phyloP scores from a whole-genome alignment of 1,140 invertebrate species.

The Sinonovacula constricta region DNA sequence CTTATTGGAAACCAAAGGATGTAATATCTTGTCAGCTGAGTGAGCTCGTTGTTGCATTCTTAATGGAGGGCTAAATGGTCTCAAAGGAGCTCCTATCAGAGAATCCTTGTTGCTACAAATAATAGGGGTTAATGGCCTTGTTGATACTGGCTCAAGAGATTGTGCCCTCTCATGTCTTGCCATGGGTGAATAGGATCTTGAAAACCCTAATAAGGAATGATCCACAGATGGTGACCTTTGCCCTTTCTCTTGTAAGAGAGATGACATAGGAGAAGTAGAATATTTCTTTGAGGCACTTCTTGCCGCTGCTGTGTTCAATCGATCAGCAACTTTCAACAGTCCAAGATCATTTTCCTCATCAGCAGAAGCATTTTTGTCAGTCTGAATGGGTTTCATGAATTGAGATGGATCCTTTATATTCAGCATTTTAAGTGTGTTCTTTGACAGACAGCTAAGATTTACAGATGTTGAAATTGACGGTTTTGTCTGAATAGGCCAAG shows the following conservation, averaged over 20 bases:
- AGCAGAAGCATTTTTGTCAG: neutral
- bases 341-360: slow-evolving; percentile 61
- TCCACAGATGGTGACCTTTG: slow-evolving; percentile 46
- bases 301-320: slow-evolving; percentile 73
- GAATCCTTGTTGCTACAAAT: neutral
- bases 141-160: slow-evolving; percentile 29
- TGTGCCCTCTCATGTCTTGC: slow-evolving; percentile 14
- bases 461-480: too few relatives aligned
- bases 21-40: neutral
- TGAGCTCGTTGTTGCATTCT: slow-evolving; percentile 12
- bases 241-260: neutral
- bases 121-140: neutral
- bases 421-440: slow-evolving; percentile 70
- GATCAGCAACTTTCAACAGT: slow-evolving; percentile 67
- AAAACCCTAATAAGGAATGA: neutral
- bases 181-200: slow-evolving; percentile 28
- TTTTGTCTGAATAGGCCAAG: slow-evolving; percentile 10
- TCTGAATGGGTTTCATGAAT: slow-evolving; percentile 16
- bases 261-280: neutral
- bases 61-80: slow-evolving; percentile 27
- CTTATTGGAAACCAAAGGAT: neutral
- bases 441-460: slow-evolving; percentile 64
- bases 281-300: slow-evolving; percentile 49
- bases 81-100: slow-evolving; percentile 19
- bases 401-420: slow-evolving; percentile 65